Evolutionary conservation across 64 coral and sea anemone genomes (phyloP).

Genomic region (Hydrozoanthus tunicans): DNA sequence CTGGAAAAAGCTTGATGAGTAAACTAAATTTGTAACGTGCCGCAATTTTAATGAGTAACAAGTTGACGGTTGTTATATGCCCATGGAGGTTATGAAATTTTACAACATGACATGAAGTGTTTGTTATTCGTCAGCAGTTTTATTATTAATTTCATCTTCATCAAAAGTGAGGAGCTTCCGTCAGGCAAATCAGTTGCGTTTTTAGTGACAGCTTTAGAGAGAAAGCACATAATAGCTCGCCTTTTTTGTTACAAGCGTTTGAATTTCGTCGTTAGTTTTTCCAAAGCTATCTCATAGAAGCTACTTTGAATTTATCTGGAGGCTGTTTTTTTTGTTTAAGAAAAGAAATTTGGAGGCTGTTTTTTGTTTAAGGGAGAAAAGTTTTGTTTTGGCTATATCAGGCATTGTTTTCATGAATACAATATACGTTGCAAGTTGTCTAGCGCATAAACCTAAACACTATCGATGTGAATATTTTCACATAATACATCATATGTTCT

Average conservation of each 20-base stretch:
- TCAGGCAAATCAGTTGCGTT: not conserved
- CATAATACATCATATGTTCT: too few relatives aligned
- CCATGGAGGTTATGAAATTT: not conserved
- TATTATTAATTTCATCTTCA: conserved; percentile 65
- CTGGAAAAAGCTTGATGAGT: not conserved
- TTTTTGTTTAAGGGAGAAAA: not conserved
- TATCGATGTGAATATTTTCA: not conserved
- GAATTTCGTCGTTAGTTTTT: not conserved
- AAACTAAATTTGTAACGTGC: not conserved
- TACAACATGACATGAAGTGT: not conserved
- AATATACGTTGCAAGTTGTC: not conserved
- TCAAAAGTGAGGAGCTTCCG: conserved; percentile 4
- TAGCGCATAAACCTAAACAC: not conserved
- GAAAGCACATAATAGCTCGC: not conserved
- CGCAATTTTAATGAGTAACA: not conserved
- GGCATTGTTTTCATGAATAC: too few relatives aligned
- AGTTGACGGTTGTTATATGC: not conserved
- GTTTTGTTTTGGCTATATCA: too few relatives aligned
- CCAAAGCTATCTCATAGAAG: too few relatives aligned
- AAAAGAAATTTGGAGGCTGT: not conserved
- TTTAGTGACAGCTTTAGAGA: not conserved
- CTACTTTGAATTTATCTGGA: not conserved
- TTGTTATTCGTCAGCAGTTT: conserved; percentile 28
- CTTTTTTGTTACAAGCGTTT: not conserved
- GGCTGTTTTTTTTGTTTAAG: not conserved